A percentile compares a stretch with the other conserved stretches of the same genome.
Evolutionary conservation across 2,888 invertebrate genomes (phyloP).

Genomic region (Junonia oenone): DNA sequence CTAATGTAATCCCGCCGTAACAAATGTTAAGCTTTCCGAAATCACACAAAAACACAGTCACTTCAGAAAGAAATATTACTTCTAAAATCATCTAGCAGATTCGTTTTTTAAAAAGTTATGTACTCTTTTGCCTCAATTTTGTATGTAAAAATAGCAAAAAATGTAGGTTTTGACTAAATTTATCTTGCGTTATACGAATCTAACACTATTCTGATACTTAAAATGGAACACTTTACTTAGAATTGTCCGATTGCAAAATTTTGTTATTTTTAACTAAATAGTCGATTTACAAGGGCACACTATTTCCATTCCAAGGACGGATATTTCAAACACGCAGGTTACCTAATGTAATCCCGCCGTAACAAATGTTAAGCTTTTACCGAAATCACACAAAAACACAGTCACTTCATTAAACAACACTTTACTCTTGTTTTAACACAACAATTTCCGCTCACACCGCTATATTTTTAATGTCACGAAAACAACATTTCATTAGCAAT

Average conservation of each 20-base stretch:
- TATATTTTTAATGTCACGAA: neutral
- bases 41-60: neutral
- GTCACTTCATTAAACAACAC: neutral
- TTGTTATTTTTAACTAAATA: too few species aligned
- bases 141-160: neutral
- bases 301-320: neutral
- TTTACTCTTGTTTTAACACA: neutral
- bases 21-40: neutral
- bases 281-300: neutral
- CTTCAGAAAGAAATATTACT: slow-evolving; percentile 11
- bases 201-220: too few species aligned
- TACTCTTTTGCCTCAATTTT: neutral
- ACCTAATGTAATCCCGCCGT: neutral
- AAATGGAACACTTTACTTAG: too few species aligned
- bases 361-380: neutral
- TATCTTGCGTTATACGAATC: too few species aligned
- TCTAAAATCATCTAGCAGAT: slow-evolving; percentile 6
- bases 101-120: neutral
- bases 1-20: neutral
- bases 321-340: neutral
- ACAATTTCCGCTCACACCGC: neutral
- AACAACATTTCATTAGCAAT: neutral
- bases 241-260: too few species aligned
- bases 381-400: neutral
- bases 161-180: neutral